These are phyloP conservation scores for Thecocarcelia acutangulata DNA, from an alignment of 2,888 invertebrate species.

Conservation along the genomic window DNA sequence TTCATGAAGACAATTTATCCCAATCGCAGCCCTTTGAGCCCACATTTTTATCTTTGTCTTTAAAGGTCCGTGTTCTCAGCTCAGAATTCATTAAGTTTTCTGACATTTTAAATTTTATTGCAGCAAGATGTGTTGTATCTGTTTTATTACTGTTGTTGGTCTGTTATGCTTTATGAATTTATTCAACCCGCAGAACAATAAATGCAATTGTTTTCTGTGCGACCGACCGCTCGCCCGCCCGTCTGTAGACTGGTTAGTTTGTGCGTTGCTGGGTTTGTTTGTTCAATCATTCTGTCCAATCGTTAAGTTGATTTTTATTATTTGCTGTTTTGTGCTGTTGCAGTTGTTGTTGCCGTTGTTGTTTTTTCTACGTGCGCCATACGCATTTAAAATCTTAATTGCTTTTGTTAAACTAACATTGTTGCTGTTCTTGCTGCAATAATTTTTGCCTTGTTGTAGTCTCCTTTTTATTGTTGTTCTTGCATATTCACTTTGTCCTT, in stretches of 20 bases:
- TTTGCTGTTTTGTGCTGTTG: neutral
- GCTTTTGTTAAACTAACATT: conserved; percentile 58
- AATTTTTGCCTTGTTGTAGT: conserved; percentile 2
- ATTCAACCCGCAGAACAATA: conserved; percentile 61
- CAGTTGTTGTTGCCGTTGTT: neutral
- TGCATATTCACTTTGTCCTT: conserved; percentile 50
- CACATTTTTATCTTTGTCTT: conserved; percentile 1
- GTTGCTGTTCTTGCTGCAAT: conserved; percentile 38
- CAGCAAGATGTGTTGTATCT: conserved; percentile 26
- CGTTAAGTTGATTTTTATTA: conserved; percentile 44
- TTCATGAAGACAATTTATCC: neutral
- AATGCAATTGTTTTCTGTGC: conserved; percentile 41
- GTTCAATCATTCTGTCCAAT: conserved; percentile 36
- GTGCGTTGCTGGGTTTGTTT: neutral
- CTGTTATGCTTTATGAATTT: conserved; percentile 62
- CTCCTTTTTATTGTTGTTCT: conserved; percentile 11
- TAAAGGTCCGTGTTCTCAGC: conserved; percentile 48
- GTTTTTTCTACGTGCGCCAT: conserved; percentile 48
- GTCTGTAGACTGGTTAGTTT: conserved; percentile 23
- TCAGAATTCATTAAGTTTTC: conserved; percentile 56
- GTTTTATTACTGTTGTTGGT: conserved; percentile 24
- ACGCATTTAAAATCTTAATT: conserved; percentile 69
- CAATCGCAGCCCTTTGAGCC: neutral
- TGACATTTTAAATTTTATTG: conserved; percentile 25
- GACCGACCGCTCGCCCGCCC: conserved; percentile 1